Base-by-base conservation (phyloP, 2,888 invertebrate genomes). In the Abrostola triplasia region DNA sequence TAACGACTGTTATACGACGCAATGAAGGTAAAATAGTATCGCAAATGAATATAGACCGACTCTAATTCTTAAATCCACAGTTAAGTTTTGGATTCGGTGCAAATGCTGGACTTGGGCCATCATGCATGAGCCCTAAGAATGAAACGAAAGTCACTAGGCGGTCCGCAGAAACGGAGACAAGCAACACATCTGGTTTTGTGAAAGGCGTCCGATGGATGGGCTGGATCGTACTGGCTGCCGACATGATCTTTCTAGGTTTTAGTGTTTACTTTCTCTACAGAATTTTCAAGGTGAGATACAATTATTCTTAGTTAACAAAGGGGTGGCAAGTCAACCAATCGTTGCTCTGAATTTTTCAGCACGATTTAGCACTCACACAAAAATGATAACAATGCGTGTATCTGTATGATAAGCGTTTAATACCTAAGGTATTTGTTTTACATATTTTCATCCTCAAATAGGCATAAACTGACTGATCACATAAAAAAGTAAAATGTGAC, bases 51-150 rank as follows among this genome's bases (percentile, higher is more conserved):
- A 24, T 24, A 24, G 24, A 24, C 24, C 24, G 24, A 24, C 24
- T 24, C 24, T 24, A 24, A 56, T 9, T 47, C 9, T 47, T 13
- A 41, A 41, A 57, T 59, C 82, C 79, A 49, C 83, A 92, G 92
- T 48, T 92, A 36, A 89, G 85, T 60, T 90, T 90, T 44, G 92
- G 89, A n/a, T 91, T 91, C 38, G 90, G 90, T 1, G 80, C 86
- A 6, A 90, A 90, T 47, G 85, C 89, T 0, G 91, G 88, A 0
- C 77, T 89, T 0, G 87, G 88, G 0, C 82, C 84, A 4, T 88
- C 89, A 0, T 91, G 90, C 51, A 67, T 90, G 5, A 66, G 76
- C 11, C 64, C 62, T 5, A 67, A 76, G 0, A 68, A 64, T 35
- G 53, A 57, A 11, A 64, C 67, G 8, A 10, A 38, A 36, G 5